Evolutionary conservation across 2,888 invertebrate genomes (phyloP), one percentile per base, ranked within the genome.

Genomic region (Thereva unica): DNA sequence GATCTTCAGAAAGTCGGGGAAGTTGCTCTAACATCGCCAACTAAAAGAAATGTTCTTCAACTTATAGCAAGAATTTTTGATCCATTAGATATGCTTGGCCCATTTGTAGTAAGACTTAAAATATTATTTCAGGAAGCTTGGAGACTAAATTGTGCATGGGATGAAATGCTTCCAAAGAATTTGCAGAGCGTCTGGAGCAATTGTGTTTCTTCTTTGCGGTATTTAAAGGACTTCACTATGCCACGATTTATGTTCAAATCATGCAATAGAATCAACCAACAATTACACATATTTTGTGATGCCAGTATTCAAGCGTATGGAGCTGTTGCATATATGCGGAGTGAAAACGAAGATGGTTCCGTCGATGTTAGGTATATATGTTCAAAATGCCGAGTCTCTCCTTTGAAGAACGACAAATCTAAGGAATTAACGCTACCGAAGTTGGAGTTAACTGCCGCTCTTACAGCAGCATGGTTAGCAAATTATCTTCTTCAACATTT

Each of bases 111-210:
- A 8, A 61, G 56, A 67, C 55, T 71, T 10, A 68, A 70, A 65
- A 38, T 70, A 35, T 38, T 70, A 4, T 57, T 69, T n/a, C 69
- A 71, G n/a, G n/a, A n/a, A n/a, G n/a, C n/a, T n/a, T n/a, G n/a
- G n/a, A 49, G 42, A 35, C 34, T 50, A n/a, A 44, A 63, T n/a
- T 3, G 49, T 9, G 57, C 56, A 40, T 68, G 67, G 47, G 70
- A 70, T 49, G 9, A 61, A 42, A 52, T 10, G 35, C 66, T 66
- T 4, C 49, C 49, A n/a, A 8, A n/a, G 4, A 47, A 47, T 7
- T 47, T 47, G 12, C 4, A n/a, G 8, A 7, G 10, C 10, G 12
- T 12, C 12, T 47, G 8, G 4, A 47, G 12, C 4, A 47, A 47
- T 47, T 5, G 4, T 4, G 12, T 47, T 7, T 10, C 12, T 12